These are phyloP conservation scores for Theodoxus fluviatilis DNA, from an alignment of 2,888 invertebrate genomes.

Conservation along the genomic window DNA sequence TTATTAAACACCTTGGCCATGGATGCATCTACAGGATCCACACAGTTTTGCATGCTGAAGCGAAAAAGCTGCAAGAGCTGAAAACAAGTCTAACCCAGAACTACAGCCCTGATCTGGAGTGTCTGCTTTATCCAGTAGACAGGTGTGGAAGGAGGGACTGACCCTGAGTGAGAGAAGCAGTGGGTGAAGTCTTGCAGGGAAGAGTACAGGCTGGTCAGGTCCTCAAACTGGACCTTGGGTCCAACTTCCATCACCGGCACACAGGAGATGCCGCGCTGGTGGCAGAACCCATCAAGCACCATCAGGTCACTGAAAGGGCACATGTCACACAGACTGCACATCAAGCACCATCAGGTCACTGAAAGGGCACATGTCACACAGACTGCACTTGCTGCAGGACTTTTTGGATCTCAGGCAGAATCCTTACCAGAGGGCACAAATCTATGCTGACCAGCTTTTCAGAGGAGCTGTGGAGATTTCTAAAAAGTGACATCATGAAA, in stretches of 20 bases:
- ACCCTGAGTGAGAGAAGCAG: conserved; percentile 69
- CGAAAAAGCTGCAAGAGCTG: not conserved
- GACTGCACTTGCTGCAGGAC: conserved; percentile 70
- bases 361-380: too few relatives aligned
- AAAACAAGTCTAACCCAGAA: not conserved
- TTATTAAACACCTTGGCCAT: too few relatives aligned
- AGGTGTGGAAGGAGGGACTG: conserved; percentile 38
- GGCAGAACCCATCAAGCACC: conserved; percentile 70
- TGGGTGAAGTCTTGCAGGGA: conserved; percentile 69
- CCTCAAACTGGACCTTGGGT: conserved; percentile 68
- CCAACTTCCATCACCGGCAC: conserved; percentile 71
- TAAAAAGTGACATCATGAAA: too few relatives aligned
- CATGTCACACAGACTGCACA: too few relatives aligned
- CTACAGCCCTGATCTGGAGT: not conserved
- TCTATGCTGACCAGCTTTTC: too few relatives aligned
- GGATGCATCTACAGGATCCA: too few relatives aligned
- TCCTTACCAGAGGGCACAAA: too few relatives aligned
- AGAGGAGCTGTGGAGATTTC: too few relatives aligned
- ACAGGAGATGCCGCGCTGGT: conserved; percentile 69
- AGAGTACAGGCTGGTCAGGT: conserved; percentile 69
- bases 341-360: conserved; percentile 71
- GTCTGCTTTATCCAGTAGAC: not conserved
- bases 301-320: conserved; percentile 71
- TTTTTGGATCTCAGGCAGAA: too few relatives aligned
- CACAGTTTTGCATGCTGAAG: too few relatives aligned